Evolutionary conservation across 2,888 invertebrate genomes (phyloP).

Genomic region (Physocephala rufipes): DNA sequence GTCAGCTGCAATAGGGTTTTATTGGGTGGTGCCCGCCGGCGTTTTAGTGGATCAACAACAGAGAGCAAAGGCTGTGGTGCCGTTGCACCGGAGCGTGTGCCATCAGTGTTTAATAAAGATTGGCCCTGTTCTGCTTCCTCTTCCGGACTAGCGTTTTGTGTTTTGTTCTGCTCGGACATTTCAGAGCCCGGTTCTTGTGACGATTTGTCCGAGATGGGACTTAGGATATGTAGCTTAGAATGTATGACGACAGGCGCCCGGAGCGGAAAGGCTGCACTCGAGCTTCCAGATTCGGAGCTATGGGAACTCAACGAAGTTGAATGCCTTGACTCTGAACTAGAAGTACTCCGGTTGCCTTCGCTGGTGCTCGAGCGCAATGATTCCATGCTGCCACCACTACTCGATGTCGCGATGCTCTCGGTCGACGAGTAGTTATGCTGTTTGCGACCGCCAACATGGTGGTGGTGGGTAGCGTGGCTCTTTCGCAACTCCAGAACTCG

Average conservation of each 20-base stretch:
- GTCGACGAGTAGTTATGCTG: constrained; percentile 70
- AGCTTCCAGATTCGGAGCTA: constrained; percentile 77
- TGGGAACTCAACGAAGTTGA: constrained; percentile 87
- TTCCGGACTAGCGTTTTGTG: constrained; percentile 75
- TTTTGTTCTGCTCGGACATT: constrained; percentile 79
- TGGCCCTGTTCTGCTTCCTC: constrained; percentile 44
- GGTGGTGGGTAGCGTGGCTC: constrained; percentile 64
- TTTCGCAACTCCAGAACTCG: constrained; percentile 79
- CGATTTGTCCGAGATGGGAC: constrained; percentile 90
- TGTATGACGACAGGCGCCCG: constrained; percentile 77
- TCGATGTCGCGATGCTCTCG: constrained; percentile 87
- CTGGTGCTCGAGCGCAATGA: constrained; percentile 87
- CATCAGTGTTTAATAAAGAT: constrained; percentile 36
- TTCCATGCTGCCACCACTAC: constrained; percentile 88
- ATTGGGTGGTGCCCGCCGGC: constrained; percentile 73
- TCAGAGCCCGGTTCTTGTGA: constrained; percentile 87
- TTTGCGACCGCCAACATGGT: constrained; percentile 56
- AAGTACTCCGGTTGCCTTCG: constrained; percentile 85
- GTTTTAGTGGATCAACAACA: constrained; percentile 51
- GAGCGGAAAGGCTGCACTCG: constrained; percentile 71
- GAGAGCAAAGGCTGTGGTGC: constrained; percentile 35
- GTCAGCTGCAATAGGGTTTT: constrained; percentile 70
- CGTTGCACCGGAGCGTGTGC: constrained; percentile 38
- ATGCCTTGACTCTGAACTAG: constrained; percentile 84
- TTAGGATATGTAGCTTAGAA: constrained; percentile 84